phyloP scores from a whole-genome alignment of 2,888 invertebrate genomes.

The Metalampra italica region DNA sequence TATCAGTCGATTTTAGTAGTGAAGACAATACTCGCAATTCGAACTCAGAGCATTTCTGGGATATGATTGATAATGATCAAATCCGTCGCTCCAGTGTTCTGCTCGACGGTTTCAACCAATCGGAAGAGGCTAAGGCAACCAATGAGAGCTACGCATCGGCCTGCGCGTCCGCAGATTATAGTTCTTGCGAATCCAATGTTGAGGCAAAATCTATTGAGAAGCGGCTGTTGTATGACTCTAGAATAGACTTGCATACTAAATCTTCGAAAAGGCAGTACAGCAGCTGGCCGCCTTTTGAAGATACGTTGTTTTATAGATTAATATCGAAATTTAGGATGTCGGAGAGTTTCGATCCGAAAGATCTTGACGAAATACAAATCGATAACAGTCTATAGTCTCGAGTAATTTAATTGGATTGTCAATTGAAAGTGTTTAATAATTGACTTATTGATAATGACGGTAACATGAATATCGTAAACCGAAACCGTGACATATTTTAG shows the following conservation, averaged over 20 bases:
- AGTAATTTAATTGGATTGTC: background rate
- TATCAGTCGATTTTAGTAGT: slow-evolving; percentile 28
- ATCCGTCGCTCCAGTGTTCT: slow-evolving; percentile 17
- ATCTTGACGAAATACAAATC: slow-evolving; percentile 36
- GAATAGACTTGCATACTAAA: slow-evolving; percentile 24
- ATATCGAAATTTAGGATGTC: slow-evolving; percentile 66
- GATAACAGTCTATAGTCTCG: slow-evolving; percentile 14
- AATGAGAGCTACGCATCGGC: slow-evolving; percentile 26
- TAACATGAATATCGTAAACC: no score
- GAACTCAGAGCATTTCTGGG: background rate
- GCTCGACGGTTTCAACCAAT: slow-evolving; percentile 21
- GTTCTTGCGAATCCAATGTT: slow-evolving; percentile 29
- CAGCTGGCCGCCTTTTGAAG: slow-evolving; percentile 67
- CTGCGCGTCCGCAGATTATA: slow-evolving; percentile 29
- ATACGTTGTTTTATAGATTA: slow-evolving; percentile 58
- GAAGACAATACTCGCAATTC: slow-evolving; percentile 10
- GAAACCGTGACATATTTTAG: no score
- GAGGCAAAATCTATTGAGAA: slow-evolving; percentile 16
- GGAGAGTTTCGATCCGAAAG: slow-evolving; percentile 64
- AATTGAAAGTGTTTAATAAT: no score
- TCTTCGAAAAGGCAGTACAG: slow-evolving; percentile 29
- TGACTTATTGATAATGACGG: no score
- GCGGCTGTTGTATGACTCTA: slow-evolving; percentile 39
- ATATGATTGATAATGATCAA: slow-evolving; percentile 1
- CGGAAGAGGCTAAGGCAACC: slow-evolving; percentile 11